These are phyloP conservation scores for Dasypus novemcinctus DNA, from an alignment of 2,113 vertebrate species.

Conservation along the genomic window DNA sequence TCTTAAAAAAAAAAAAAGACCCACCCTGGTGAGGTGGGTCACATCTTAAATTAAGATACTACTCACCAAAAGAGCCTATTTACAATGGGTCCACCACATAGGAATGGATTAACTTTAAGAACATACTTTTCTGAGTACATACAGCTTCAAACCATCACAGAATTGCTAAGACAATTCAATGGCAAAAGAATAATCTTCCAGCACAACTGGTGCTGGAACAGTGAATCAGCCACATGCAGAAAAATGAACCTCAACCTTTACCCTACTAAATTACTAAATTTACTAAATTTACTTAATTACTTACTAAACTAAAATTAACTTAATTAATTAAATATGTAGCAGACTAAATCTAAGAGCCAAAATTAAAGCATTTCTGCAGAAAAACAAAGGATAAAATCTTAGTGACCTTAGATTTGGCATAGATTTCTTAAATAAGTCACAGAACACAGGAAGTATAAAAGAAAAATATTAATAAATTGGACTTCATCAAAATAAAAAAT, in stretches of 20 bases:
- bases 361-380: background rate
- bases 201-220: background rate
- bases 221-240: background rate
- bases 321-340: background rate
- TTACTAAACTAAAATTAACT: too few species aligned
- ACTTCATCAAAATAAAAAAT: background rate
- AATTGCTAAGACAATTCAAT: background rate
- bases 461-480: background rate
- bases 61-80: too few species aligned
- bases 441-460: background rate
- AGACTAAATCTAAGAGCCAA: background rate
- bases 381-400: background rate
- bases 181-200: background rate
- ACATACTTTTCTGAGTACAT: too few species aligned
- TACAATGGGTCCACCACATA: too few species aligned
- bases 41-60: too few species aligned
- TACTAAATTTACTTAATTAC: too few species aligned
- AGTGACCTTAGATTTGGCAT: background rate
- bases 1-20: too few species aligned
- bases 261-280: too few species aligned
- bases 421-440: background rate
- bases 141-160: too few species aligned
- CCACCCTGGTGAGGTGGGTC: too few species aligned
- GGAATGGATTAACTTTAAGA: too few species aligned
- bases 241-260: background rate